Percentiles rank a stretch among this genome's conserved stretches.
Conservation (phyloP, 2,113 vertebrate genomes). For the Catharus bicknelli region DNA sequence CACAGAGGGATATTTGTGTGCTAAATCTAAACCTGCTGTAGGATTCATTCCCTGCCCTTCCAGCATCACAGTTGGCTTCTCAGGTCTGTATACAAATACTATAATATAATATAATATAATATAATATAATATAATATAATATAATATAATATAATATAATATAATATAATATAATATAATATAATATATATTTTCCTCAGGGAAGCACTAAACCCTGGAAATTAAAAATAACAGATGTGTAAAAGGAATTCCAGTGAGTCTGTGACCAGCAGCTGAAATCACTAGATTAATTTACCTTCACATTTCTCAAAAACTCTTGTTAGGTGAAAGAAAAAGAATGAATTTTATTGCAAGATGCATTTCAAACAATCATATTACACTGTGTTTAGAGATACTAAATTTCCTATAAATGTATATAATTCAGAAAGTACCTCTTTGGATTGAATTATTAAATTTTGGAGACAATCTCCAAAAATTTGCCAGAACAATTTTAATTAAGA, state of each 20-base stretch:
- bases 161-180: too few relatives aligned
- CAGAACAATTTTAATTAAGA: background rate
- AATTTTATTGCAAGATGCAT: background rate
- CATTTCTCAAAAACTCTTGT: background rate
- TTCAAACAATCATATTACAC: background rate
- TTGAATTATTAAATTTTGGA: background rate
- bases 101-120: background rate
- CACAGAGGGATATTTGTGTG: background rate
- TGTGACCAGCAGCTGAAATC: background rate
- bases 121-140: too few relatives aligned
- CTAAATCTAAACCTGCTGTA: background rate
- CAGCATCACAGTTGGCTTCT: background rate
- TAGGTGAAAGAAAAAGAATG: background rate
- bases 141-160: too few relatives aligned
- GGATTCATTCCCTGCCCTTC: background rate
- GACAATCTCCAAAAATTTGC: background rate
- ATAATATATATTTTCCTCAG: too few relatives aligned
- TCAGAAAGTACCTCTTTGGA: background rate
- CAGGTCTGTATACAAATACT: background rate
- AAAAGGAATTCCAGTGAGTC: background rate
- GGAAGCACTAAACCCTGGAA: background rate
- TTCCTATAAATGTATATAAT: background rate
- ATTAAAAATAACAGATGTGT: background rate
- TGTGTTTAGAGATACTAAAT: background rate
- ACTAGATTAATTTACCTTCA: background rate